phyloP scores from a whole-genome alignment of 2,797 vertebrate species.

The Rhynchonycteris naso region DNA sequence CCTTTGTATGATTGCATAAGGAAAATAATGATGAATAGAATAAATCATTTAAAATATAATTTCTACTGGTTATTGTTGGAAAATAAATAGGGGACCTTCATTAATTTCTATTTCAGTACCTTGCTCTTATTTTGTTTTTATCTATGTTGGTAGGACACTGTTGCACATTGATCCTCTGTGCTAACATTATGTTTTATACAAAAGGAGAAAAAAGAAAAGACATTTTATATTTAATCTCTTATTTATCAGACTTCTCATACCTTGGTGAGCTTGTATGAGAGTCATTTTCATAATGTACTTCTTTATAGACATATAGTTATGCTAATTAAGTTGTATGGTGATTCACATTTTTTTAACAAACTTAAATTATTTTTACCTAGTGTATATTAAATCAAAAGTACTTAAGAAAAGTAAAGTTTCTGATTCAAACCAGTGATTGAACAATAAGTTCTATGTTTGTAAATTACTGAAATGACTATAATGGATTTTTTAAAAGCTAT shows the following conservation, averaged over 20 bases:
- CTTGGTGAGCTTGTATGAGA: background rate
- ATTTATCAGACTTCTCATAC: background rate
- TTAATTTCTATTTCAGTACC: conserved; percentile 37
- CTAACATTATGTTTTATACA: background rate
- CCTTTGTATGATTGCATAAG: conserved; percentile 19
- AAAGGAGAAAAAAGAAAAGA: background rate
- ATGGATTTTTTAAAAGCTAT: background rate
- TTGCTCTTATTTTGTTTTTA: background rate
- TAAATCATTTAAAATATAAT: background rate
- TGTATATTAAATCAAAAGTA: background rate
- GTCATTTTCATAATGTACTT: background rate
- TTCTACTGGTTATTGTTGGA: background rate
- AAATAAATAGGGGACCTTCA: background rate
- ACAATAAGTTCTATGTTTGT: background rate
- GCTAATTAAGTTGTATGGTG: background rate
- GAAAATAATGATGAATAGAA: conserved; percentile 18
- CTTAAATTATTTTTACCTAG: background rate
- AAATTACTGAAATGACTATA: background rate
- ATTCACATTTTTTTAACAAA: background rate
- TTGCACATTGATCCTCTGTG: background rate
- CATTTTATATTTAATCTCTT: background rate
- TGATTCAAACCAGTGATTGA: background rate
- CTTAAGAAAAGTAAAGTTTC: background rate
- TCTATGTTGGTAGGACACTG: background rate
- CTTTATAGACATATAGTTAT: background rate